Base-by-base conservation (phyloP, 2,113 vertebrate species). In the Cyanoramphus novaezelandiae region DNA sequence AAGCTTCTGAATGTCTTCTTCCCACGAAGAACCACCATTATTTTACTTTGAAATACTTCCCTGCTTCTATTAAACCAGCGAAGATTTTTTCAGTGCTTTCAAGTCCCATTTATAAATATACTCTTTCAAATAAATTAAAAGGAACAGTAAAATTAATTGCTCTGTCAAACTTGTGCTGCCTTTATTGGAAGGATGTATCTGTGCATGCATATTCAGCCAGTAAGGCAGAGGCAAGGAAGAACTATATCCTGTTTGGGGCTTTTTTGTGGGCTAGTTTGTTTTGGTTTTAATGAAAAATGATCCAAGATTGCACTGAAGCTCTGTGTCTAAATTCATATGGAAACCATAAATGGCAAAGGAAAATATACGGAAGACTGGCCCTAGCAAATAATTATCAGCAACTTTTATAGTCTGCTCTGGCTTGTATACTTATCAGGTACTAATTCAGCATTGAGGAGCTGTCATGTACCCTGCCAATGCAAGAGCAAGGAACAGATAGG, bases 351-450 rank as follows among this genome's bases (percentile, higher is more conserved):
- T 67, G 0, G 1, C 60, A 90, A 39, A 62, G 70, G 47, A 83
- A 67, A 74, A 89, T 60, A n/a, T n/a, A 78, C n/a, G 33, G 39
- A 86, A 88, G 27, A 92, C 28, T 68, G 35, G 68, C 46, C 50
- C 68, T 84, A 75, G 35, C 55, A 93, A 94, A 86, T 47, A 86
- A 94, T 78, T 88, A 78, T 71, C 72, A 86, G 68, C 47, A 83
- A 55, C 35, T 88, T 95, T 90, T 63, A 86, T 11, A 86, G 68
- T 17, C 59, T 88, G 50, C 35, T 93, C 85, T 92, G 69, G 77
- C 75, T 39, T 83, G 46, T 33, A 17, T n/a, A 31, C 6, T 6
- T 64, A 64, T 14, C 64, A 94, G 82, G 64, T n/a, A 46, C 8
- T 71, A 92, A 83, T 18, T 67, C 62, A 86, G 62, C 79, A 78